Conservation (phyloP, 1,140 invertebrate species). For the Trachymyrmex septentrionalis region DNA sequence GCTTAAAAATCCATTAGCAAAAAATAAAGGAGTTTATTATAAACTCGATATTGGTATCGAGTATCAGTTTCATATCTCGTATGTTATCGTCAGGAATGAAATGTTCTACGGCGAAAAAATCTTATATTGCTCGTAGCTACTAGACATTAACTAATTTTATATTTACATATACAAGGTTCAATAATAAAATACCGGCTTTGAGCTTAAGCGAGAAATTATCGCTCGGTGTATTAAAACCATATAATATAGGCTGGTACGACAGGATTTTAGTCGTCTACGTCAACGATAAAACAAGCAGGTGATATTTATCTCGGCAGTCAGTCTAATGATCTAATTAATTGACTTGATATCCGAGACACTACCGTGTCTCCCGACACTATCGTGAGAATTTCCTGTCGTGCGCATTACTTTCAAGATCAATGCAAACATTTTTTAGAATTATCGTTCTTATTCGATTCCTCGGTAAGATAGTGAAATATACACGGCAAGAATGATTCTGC, state of each 20-base stretch:
- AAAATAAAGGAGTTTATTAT: neutral
- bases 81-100: neutral
- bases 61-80: neutral
- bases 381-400: neutral
- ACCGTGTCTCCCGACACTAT: too few species aligned
- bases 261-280: constrained; percentile 4
- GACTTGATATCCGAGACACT: too few species aligned
- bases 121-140: neutral
- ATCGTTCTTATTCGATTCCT: neutral
- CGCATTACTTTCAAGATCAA: constrained; percentile 22
- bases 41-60: neutral
- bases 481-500: too few species aligned
- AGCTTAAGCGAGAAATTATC: neutral
- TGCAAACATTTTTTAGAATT: neutral
- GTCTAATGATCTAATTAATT: too few species aligned
- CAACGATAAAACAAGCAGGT: neutral
- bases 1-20: too few species aligned
- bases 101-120: neutral
- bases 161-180: neutral
- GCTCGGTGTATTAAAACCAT: constrained; percentile 21
- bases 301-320: neutral
- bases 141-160: constrained; percentile 17
- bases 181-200: constrained; percentile 13
- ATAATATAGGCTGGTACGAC: constrained; percentile 5
- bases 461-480: neutral